Evolutionary conservation across 1,140 invertebrate species (phyloP).

Genomic region (Pygmarrhopalites habei): DNA sequence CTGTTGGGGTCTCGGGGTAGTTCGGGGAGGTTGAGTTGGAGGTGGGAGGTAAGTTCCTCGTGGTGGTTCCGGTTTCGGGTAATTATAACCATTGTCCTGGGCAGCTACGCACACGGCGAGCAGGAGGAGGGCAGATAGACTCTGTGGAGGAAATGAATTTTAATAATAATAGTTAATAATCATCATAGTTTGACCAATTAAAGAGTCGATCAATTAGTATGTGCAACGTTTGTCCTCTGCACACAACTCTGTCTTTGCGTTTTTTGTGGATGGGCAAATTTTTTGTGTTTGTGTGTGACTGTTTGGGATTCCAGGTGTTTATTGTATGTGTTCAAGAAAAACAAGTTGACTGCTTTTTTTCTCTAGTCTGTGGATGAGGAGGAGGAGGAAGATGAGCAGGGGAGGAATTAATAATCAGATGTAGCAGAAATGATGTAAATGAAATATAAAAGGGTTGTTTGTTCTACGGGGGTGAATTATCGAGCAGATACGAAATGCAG

Average conservation of each 20-base stretch:
- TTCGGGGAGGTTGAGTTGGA: neutral
- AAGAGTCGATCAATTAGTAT: neutral
- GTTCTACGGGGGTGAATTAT: neutral
- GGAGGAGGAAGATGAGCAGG: neutral
- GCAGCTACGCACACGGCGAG: neutral
- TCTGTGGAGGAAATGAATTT: neutral
- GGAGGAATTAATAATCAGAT: neutral
- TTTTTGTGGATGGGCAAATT: too few relatives aligned
- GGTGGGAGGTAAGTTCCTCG: slow-evolving; percentile 10
- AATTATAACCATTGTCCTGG: neutral
- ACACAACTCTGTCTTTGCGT: too few relatives aligned
- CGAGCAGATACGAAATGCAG: neutral
- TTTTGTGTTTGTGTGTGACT: too few relatives aligned
- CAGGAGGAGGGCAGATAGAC: neutral
- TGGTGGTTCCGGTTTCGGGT: slow-evolving; percentile 7
- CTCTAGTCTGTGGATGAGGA: neutral
- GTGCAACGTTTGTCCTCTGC: neutral
- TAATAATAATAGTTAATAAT: too few relatives aligned
- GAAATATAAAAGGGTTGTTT: neutral
- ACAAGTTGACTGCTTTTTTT: neutral
- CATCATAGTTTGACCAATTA: too few relatives aligned
- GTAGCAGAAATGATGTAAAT: neutral
- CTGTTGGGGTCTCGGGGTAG: neutral
- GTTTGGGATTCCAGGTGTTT: neutral
- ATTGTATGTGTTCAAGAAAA: neutral